Base-by-base conservation (phyloP, 64 coral and sea anemone species). In the Montipora efflorescens region DNA sequence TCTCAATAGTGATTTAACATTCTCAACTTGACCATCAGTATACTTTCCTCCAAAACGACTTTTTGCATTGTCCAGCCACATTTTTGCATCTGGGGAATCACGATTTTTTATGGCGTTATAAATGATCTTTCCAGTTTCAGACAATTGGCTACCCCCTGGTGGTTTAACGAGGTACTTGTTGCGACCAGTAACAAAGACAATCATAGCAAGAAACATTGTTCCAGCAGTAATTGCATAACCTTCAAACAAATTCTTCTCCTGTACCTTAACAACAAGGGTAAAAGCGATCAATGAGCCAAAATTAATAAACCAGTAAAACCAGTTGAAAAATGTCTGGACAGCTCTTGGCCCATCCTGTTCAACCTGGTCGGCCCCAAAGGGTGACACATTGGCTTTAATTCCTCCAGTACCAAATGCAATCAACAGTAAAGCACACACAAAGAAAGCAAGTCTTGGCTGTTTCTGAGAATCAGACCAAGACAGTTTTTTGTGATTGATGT, bases 281-380 rank as follows among this genome's bases (percentile, higher is more conserved):
- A 89, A 95, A 5, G 97, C 82, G 48, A 98, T 2, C 59, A 98
- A 82, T 48, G 94, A 93, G 0, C 97, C 97, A 57, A 98, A 52
- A 47, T 95, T 98, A 19, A 95, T 98, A 36, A 98, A 95, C 91
- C 91, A 98, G 36, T 98, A 98, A 78, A 95, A 98, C 97, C 97
- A 98, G 73, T 91, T 98, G 28, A 98, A 98, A 84, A 98, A 98
- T 67, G 77, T 58, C 64, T 98, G 94, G 53, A 98, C 82, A 2
- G 97, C 97, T 8, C 74, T 79, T 6, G 91, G 88, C 36, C 95
- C 95, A 46, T 85, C 51, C 0, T 81, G 79, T 44, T 89, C 75
- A 20, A 96, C 88, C 53, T 96, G 95, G 47, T 96, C 88, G 1
- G 95, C 95, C 46, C 95, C 95, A 94, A 96, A 96, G 3, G 91